These are phyloP conservation scores for Chloroceryle inda DNA, from an alignment of 2,797 vertebrate species.

Conservation along the genomic window DNA sequence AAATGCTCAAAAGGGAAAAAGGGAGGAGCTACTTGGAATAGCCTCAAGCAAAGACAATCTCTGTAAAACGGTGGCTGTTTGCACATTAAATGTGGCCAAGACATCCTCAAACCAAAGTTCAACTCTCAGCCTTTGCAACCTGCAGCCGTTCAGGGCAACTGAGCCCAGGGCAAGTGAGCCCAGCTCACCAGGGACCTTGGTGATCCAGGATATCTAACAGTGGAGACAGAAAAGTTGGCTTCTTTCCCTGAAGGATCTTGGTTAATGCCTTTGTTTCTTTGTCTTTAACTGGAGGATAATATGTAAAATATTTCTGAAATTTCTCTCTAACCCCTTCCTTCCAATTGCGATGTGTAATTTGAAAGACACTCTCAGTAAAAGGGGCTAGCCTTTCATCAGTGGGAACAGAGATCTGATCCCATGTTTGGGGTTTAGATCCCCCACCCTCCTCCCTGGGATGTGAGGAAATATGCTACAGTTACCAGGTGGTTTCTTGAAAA, in stretches of 20 bases:
- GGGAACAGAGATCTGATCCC: not conserved
- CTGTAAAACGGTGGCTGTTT: not conserved
- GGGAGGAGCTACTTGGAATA: rapidly evolving
- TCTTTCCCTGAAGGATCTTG: not conserved
- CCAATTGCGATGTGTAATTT: rapidly evolving
- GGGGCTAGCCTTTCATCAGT: not conserved
- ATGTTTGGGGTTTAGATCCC: not conserved
- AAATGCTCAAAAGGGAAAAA: not conserved
- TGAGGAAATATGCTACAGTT: not conserved
- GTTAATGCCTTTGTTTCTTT: not conserved
- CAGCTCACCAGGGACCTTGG: not conserved
- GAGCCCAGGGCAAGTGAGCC: not conserved
- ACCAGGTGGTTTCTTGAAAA: not conserved
- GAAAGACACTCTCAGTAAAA: not conserved
- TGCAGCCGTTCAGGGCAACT: not conserved
- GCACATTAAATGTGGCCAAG: rapidly evolving
- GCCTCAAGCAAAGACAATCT: not conserved
- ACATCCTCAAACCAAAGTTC: not conserved
- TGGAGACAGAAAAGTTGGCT: not conserved
- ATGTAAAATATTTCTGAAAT: not conserved
- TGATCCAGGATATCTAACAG: not conserved
- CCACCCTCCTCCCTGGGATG: not conserved
- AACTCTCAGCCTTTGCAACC: not conserved
- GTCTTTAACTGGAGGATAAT: not conserved
- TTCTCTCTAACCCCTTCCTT: not conserved